Percentiles rank a stretch among this genome's conserved stretches.
Evolutionary conservation across 2,888 invertebrate genomes (phyloP).

Genomic region (Galerucella calmariensis): DNA sequence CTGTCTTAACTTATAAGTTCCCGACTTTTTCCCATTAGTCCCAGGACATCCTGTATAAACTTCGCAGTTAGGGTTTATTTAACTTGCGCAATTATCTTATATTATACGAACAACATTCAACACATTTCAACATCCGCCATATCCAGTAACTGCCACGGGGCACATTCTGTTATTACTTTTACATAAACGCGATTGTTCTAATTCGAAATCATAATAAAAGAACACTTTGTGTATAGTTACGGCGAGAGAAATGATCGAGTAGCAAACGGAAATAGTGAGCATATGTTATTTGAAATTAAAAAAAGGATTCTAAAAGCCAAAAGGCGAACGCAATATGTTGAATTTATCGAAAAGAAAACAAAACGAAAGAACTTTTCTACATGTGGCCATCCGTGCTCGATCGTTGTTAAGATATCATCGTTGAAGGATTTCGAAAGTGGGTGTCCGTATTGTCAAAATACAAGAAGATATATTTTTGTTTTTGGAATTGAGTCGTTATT

Average conservation of each 20-base stretch:
- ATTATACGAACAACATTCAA: conserved; percentile 9
- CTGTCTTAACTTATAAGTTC: too few species aligned
- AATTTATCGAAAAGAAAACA: conserved; percentile 6
- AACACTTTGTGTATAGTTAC: conserved; percentile 19
- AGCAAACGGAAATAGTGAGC: conserved; percentile 25
- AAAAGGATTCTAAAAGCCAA: conserved; percentile 15
- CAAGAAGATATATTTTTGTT: background rate
- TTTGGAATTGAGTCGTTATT: too few species aligned
- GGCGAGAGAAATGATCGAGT: conserved; percentile 17
- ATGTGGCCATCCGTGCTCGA: background rate
- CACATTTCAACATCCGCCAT: conserved; percentile 17
- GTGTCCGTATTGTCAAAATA: conserved; percentile 1
- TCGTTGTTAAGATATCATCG: background rate
- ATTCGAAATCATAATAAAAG: conserved; percentile 26
- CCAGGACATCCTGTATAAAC: too few species aligned
- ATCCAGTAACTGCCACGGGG: conserved; percentile 12
- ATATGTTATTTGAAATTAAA: conserved; percentile 25
- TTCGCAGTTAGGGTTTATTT: background rate
- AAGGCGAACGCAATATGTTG: conserved; percentile 13
- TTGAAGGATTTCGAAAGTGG: background rate
- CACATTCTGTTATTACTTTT: conserved; percentile 1
- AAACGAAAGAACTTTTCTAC: background rate
- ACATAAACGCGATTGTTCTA: conserved; percentile 28
- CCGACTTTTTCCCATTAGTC: too few species aligned
- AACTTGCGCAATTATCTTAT: conserved; percentile 2